Conservation (phyloP, 2,888 invertebrate genomes). For the Candidula unifasciata region DNA sequence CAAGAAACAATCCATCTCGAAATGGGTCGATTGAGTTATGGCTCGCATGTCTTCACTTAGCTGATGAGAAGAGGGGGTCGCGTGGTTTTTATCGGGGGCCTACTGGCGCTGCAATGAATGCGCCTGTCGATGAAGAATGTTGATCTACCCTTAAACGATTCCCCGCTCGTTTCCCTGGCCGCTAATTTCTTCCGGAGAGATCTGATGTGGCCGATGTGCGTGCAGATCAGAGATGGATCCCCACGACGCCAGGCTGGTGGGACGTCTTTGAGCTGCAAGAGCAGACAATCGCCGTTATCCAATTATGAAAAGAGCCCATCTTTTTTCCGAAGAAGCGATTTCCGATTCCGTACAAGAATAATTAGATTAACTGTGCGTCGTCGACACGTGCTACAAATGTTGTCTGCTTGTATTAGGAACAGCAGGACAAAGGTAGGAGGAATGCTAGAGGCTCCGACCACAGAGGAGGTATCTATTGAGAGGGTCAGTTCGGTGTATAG, state of each 20-base stretch:
- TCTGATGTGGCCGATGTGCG: constrained; percentile 1
- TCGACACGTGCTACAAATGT: constrained; percentile 31
- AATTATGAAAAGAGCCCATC: constrained; percentile 40
- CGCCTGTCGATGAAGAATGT: constrained; percentile 25
- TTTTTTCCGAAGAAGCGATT: constrained; percentile 40
- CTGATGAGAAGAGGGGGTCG: constrained; percentile 37
- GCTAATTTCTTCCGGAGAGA: constrained; percentile 42
- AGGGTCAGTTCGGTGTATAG: background rate
- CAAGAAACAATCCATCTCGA: constrained; percentile 34
- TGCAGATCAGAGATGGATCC: constrained; percentile 13
- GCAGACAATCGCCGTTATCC: constrained; percentile 42
- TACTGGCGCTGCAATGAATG: constrained; percentile 20
- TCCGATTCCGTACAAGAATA: constrained; percentile 32
- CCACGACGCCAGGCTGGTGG: constrained; percentile 18
- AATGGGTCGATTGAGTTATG: constrained; percentile 22
- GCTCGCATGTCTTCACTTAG: constrained; percentile 46
- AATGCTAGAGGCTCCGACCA: background rate
- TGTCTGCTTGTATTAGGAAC: background rate
- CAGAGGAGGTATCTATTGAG: background rate
- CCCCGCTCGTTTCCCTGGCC: background rate
- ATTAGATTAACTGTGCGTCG: constrained; percentile 36
- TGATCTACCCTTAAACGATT: constrained; percentile 47
- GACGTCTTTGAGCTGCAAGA: constrained; percentile 30
- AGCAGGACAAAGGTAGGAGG: background rate
- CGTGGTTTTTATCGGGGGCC: constrained; percentile 29